phyloP scores from a whole-genome alignment of 1,140 invertebrate species.

The Macrocentrus cingulum region DNA sequence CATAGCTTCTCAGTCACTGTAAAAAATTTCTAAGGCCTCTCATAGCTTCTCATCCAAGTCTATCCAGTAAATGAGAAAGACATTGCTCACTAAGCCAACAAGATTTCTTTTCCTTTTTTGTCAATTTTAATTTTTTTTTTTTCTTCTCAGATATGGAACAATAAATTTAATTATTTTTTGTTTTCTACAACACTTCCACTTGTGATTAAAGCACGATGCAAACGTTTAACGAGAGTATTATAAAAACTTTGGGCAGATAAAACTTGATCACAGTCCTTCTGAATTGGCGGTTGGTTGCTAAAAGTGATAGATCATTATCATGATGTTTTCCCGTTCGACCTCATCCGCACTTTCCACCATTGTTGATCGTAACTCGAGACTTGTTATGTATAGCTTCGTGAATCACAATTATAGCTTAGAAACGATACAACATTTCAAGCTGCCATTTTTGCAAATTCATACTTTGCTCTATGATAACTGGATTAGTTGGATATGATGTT shows the following conservation, averaged over 20 bases:
- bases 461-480: too few species aligned
- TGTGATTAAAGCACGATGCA: not conserved
- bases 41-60: slow-evolving; percentile 37
- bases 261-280: slow-evolving; percentile 22
- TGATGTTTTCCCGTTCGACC: not conserved
- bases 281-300: not conserved
- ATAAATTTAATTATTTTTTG: not conserved
- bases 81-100: not conserved
- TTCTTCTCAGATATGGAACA: not conserved
- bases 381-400: not conserved
- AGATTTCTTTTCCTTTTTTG: not conserved
- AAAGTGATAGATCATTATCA: slow-evolving; percentile 26
- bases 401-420: slow-evolving; percentile 9
- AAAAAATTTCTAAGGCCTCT: slow-evolving; percentile 34
- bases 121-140: not conserved
- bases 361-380: not conserved
- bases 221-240: not conserved
- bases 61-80: not conserved
- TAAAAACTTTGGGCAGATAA: slow-evolving; percentile 9
- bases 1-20: not conserved
- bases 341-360: not conserved
- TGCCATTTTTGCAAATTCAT: slow-evolving; percentile 16
- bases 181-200: not conserved
- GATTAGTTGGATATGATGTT: too few species aligned
- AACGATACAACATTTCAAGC: slow-evolving; percentile 8